Base-by-base conservation (phyloP, 2,113 vertebrate genomes). In the Rhagologus leucostigma region DNA sequence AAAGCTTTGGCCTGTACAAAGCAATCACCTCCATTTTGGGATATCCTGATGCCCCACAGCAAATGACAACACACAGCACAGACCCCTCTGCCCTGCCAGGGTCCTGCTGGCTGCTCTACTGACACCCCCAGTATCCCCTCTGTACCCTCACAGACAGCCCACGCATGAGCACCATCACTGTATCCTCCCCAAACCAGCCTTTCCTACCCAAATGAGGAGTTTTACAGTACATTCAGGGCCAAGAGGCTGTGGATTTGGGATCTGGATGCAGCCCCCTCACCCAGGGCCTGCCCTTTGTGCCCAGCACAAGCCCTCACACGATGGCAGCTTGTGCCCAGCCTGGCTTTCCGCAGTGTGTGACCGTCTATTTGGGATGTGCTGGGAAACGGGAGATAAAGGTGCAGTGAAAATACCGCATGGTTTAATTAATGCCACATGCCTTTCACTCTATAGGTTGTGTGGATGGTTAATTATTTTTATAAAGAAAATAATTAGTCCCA, bases 401-500 rank as follows among this genome's bases (percentile, higher is more conserved):
- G 80, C 33, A 7, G 21, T 59, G 69, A 87, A 96, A 89, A 90
- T 26, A 67, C 84, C 16, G 4, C 69, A n/a, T 20, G 57, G 78
- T 81, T 93, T 96, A 95, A 96, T 95, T 89, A 95, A 96, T 57
- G 84, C 90, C 95, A 91, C 95, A 83, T 95, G 94, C 87, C 94
- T 96, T 76, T 93, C 87, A 62, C 75, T 85, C 64, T 29, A 23
- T 91, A 85, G 95, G 95, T 97, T 87, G 63, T 76, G 17, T 42
- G 78, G 87, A 94, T 96, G 95, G 95, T 97, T 97, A 90, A 97
- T 98, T 98, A 96, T 97, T 98, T 96, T 96, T 96, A 97, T 98
- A 96, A 97, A 95, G 96, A 98, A 97, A 98, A 97, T 96, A 98
- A 98, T 98, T 97, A 98, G 96, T 96, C 96, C 95, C 96, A 97